Percentiles rank a stretch among this genome's conserved stretches.
These are phyloP conservation scores for Apis cerana DNA, from an alignment of 1,140 invertebrate species.

Conservation along the genomic window DNA sequence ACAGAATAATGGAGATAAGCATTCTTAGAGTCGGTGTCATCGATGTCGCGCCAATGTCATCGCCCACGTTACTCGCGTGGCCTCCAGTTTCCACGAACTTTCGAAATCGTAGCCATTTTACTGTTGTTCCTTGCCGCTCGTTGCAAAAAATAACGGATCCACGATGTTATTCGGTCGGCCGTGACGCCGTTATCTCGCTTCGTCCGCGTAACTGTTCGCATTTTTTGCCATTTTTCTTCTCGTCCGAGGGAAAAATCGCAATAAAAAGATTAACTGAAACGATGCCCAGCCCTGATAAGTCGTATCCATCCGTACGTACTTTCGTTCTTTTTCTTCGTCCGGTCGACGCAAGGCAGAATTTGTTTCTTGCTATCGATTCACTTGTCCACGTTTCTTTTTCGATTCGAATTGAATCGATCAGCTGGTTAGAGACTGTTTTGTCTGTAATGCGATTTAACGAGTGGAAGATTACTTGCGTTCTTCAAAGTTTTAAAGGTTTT, in stretches of 20 bases:
- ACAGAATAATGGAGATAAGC: not conserved
- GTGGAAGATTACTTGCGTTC: too few relatives aligned
- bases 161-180: constrained; percentile 43
- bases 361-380: not conserved
- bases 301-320: not conserved
- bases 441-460: too few relatives aligned
- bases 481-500: too few relatives aligned
- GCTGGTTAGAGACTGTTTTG: too few relatives aligned
- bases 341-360: not conserved
- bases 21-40: not conserved
- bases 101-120: constrained; percentile 25
- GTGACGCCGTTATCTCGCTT: constrained; percentile 49
- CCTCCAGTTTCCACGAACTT: constrained; percentile 35
- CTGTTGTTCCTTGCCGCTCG: not conserved
- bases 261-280: constrained; percentile 13
- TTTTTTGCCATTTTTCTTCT: constrained; percentile 38
- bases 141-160: constrained; percentile 56
- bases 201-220: constrained; percentile 46
- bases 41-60: not conserved
- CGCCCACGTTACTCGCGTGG: not conserved
- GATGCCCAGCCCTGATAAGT: not conserved
- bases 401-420: too few relatives aligned
- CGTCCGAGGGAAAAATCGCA: constrained; percentile 14
- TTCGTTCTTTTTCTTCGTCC: not conserved
- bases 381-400: too few relatives aligned